Base-by-base conservation (phyloP, 2,113 vertebrate species). In the Neopipo cinnamomea region DNA sequence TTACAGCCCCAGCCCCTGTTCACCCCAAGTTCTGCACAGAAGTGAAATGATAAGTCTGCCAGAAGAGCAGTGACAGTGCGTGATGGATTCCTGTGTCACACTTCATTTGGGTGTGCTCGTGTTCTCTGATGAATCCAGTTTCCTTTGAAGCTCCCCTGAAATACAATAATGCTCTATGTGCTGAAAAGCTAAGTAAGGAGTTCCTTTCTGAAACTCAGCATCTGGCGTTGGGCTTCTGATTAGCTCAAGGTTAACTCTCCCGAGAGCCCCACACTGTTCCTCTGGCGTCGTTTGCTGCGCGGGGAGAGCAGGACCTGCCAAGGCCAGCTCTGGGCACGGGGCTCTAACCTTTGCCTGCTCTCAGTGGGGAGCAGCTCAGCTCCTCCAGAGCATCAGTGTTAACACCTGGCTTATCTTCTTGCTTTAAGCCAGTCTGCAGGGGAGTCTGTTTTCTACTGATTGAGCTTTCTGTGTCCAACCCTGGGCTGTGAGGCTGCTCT, bases 81-180 rank as follows among this genome's bases (percentile, higher is more conserved):
- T 92, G 95, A 87, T 97, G 89, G 93, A 89, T 96, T 96, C 94
- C 74, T 6, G 22, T 89, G 93, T 87, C 95, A 91, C 94, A 44
- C 94, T 89, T 92, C 73, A 72, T 89, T 91, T 94, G 93, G 91
- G 77, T 79, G 87, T 76, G 81, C 93, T 95, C 73, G 7, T 94
- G 95, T 84, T 76, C 80, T 88, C 77, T 82, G 81, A 92, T 93
- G 91, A 93, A 91, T 91, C 91, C 87, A 33, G 89, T 84, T 94
- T 92, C 72, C 86, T 92, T 63, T 88, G 91, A 93, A 88, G 77
- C 84, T 96, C 73, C 74, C 91, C 85, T 91, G 93, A 76, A 94
- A 89, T 89, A 44, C 35, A 93, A 50, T 82, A 91, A 70, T 76
- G 81, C 80, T 85, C 7, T 75, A 63, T 92, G 6, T 78, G 76